Conservation (phyloP, 2,888 invertebrate genomes). For the Netelia inedita region DNA sequence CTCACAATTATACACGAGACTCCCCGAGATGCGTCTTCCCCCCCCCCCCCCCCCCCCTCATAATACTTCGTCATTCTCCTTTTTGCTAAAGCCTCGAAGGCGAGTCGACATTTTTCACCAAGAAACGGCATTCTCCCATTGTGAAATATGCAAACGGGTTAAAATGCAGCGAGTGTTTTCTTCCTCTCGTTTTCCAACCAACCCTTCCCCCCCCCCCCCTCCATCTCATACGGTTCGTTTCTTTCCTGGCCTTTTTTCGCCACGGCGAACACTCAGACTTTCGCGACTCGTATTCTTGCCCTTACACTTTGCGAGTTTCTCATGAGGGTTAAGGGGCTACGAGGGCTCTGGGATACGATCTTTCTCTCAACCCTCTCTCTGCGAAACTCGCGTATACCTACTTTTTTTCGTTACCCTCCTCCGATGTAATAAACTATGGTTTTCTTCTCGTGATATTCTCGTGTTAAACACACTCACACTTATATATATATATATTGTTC, state of each 20-base stretch:
- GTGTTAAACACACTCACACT: too few relatives aligned
- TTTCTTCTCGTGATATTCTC: too few relatives aligned
- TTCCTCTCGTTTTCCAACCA: constrained; percentile 3
- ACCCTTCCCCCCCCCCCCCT: too few relatives aligned
- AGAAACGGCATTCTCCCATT: neutral
- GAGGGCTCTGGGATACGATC: constrained; percentile 40
- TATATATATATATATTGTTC: too few relatives aligned
- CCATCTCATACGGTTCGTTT: neutral
- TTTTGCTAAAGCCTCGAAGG: constrained; percentile 6
- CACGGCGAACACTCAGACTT: constrained; percentile 16
- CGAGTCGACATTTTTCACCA: constrained; percentile 1
- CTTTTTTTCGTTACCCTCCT: neutral
- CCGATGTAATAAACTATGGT: constrained; percentile 8
- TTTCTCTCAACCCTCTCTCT: constrained; percentile 34
- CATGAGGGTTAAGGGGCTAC: constrained; percentile 47
- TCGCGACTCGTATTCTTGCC: neutral
- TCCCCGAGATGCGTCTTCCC: neutral
- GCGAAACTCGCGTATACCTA: constrained; percentile 10
- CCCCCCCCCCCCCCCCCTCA: neutral
- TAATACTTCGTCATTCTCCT: neutral
- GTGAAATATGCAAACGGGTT: constrained; percentile 4
- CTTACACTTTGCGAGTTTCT: constrained; percentile 28
- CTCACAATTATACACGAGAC: neutral
- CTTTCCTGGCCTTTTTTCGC: constrained; percentile 16
- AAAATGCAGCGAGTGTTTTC: constrained; percentile 3